Percentiles rank a stretch among this genome's conserved stretches.
Evolutionary conservation across 1,140 invertebrate genomes (phyloP).

Genomic region (Proctacanthus coquilletti): DNA sequence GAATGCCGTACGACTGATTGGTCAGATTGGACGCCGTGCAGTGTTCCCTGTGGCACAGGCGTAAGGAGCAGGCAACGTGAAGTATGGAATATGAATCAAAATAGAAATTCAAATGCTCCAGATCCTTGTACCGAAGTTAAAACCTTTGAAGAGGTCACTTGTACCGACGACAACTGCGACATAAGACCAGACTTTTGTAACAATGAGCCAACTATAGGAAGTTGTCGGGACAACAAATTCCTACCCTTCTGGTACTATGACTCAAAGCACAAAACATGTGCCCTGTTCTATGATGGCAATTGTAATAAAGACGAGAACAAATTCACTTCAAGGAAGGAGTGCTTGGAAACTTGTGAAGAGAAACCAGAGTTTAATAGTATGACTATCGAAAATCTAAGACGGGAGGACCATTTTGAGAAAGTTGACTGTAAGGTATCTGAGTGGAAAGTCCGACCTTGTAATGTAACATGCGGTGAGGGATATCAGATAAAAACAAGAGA

Average conservation of each 20-base stretch:
- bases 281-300: slow-evolving; percentile 56
- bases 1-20: slow-evolving; percentile 56
- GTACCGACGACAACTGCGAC: slow-evolving; percentile 36
- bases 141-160: slow-evolving; percentile 31
- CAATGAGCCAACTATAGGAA: slow-evolving; percentile 34
- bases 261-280: slow-evolving; percentile 41
- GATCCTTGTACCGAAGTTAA: slow-evolving; percentile 29
- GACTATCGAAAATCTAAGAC: slow-evolving; percentile 10
- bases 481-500: slow-evolving; percentile 31
- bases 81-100: slow-evolving; percentile 20
- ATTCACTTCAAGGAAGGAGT: slow-evolving; percentile 38
- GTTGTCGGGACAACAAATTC: slow-evolving; percentile 46
- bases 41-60: slow-evolving; percentile 40
- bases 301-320: slow-evolving; percentile 64
- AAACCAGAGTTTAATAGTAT: slow-evolving; percentile 15
- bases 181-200: slow-evolving; percentile 27
- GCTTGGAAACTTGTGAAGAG: slow-evolving; percentile 26
- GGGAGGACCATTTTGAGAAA: slow-evolving; percentile 18
- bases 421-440: slow-evolving; percentile 41
- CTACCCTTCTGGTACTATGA: slow-evolving; percentile 56
- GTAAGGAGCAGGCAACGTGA: slow-evolving; percentile 16
- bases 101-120: slow-evolving; percentile 19
- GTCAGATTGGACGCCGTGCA: slow-evolving; percentile 60
- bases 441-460: slow-evolving; percentile 48
- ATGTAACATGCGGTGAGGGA: slow-evolving; percentile 42